Base-by-base conservation (phyloP, 2,113 vertebrate genomes). In the Pandion haliaetus region DNA sequence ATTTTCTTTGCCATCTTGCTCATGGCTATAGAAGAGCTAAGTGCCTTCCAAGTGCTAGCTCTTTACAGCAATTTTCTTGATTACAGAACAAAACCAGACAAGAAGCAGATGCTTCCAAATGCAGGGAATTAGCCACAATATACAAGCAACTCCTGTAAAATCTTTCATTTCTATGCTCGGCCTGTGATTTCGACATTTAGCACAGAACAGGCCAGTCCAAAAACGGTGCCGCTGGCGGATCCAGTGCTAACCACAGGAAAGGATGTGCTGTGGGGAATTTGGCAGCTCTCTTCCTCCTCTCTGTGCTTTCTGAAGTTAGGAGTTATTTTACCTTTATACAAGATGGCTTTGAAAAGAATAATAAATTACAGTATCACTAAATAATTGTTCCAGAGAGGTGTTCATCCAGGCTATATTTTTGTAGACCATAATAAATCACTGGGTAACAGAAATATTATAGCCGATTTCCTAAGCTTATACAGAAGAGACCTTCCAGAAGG, bases 51-150 rank as follows among this genome's bases (percentile, higher is more conserved):
- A 96, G 74, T 74, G 58, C 89, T 94, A 94, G 93, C 55, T 96
- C 91, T 95, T 91, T 74, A 73, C 76, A 90, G 89, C 82, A 96
- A 95, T 95, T 97, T 97, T 97, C 94, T 96, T 95, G 95, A 97
- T 97, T 97, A 94, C 91, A 93, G 95, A 96, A 97, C 94, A 97
- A 97, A 97, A 97, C 89, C 97, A 97, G 95, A 96, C 89, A 96
- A 87, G 94, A 90, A 96, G 95, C 86, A 95, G 94, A 97, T 95
- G 86, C 95, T 96, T 96, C 95, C 97, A 96, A 95, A 95, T 14
- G 83, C 86, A 88, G 82, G 71, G 90, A 93, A 96, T 94, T 90
- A 97, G 96, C 95, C 95, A 96, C 94, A 97, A 95, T 89, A 96
- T 91, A 95, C 95, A 97, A 96, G 94, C 87, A 96, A 96, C 84